Conservation (phyloP, 1,140 invertebrate genomes). For the Drosophila triauraria region DNA sequence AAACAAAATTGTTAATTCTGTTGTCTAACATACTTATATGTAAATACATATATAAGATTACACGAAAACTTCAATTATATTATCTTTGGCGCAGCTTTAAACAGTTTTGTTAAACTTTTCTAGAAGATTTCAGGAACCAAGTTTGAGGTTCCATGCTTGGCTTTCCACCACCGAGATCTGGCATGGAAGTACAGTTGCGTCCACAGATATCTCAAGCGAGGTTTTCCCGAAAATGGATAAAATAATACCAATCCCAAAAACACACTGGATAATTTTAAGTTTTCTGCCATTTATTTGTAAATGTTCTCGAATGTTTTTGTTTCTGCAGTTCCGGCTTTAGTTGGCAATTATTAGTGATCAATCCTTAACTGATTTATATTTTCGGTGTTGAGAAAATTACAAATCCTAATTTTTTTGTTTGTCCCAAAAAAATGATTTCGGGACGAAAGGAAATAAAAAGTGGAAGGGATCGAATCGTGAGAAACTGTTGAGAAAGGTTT, state of each 20-base stretch:
- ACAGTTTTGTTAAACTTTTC: constrained; percentile 3
- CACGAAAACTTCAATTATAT: neutral
- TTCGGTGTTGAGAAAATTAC: constrained; percentile 8
- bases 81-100: neutral
- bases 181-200: constrained; percentile 8
- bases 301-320: constrained; percentile 69
- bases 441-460: constrained; percentile 8
- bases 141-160: neutral
- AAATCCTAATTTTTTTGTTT: constrained; percentile 1
- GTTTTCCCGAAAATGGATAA: constrained; percentile 37
- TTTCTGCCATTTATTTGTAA: constrained; percentile 67
- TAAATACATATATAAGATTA: too few species aligned
- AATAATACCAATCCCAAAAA: constrained; percentile 29
- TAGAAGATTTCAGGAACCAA: neutral
- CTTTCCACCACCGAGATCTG: neutral
- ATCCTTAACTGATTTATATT: constrained; percentile 21
- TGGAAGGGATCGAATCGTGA: neutral
- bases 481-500: neutral
- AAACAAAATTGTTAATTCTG: too few species aligned
- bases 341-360: constrained; percentile 17
- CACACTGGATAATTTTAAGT: constrained; percentile 23
- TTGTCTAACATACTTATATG: too few species aligned
- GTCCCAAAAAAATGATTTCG: constrained; percentile 4
- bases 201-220: neutral
- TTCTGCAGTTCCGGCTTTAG: constrained; percentile 37